Evolutionary conservation across 2,888 invertebrate genomes (phyloP).

Genomic region (Tridacna crocea): DNA sequence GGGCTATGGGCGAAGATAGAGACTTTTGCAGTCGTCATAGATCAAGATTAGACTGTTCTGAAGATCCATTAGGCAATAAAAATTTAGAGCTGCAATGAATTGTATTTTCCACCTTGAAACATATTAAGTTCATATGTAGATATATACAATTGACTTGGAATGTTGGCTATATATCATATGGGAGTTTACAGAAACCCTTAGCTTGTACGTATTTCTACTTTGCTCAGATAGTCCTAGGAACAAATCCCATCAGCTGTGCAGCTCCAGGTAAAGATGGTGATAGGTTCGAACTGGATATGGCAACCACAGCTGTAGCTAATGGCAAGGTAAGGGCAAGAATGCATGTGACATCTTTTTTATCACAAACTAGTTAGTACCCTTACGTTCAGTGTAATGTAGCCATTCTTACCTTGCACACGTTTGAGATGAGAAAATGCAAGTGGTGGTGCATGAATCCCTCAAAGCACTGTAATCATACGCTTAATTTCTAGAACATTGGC

Average conservation of each 20-base stretch:
- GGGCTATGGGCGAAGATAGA: no score
- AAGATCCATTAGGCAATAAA: no score
- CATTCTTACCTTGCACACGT: neutral
- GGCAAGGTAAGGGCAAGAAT: conserved; percentile 88
- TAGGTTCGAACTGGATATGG: conserved; percentile 96
- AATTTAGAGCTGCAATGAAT: no score
- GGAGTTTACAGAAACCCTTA: neutral
- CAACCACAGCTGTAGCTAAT: conserved; percentile 95
- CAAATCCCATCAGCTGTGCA: conserved; percentile 94
- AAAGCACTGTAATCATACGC: neutral
- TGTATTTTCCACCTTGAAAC: no score
- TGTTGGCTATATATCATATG: no score
- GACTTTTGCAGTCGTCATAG: no score
- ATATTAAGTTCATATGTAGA: no score
- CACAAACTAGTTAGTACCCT: neutral
- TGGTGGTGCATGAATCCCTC: neutral
- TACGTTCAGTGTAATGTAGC: neutral
- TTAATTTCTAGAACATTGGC: no score
- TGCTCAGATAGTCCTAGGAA: conserved; percentile 86
- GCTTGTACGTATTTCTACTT: neutral
- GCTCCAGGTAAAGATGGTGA: conserved; percentile 88
- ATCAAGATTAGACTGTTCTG: no score
- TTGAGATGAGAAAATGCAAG: neutral
- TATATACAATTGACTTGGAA: no score
- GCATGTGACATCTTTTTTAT: neutral